Evolutionary conservation across 2,797 vertebrate genomes (phyloP).

Genomic region (Siniperca undulata): DNA sequence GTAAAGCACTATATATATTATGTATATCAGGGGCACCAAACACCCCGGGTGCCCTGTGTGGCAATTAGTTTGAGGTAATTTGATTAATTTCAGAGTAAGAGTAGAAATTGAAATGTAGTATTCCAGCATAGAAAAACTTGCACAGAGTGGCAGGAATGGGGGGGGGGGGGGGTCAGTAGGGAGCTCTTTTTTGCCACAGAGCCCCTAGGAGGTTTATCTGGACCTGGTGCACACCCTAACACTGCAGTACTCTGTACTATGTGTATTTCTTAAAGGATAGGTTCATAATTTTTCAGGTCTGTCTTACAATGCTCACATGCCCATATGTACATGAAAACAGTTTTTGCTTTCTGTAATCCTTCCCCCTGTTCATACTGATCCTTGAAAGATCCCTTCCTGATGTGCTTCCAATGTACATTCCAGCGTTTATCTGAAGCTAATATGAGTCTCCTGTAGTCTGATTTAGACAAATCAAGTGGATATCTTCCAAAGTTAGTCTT

Average conservation of each 20-base stretch:
- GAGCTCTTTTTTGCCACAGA: too few species aligned
- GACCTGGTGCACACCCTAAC: neutral
- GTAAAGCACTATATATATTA: too few species aligned
- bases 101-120: too few species aligned
- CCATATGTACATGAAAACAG: neutral
- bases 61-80: too few species aligned
- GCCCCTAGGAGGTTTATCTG: neutral
- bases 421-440: neutral
- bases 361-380: neutral
- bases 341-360: neutral
- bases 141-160: too few species aligned
- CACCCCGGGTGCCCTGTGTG: too few species aligned
- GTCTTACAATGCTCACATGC: neutral
- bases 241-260: neutral
- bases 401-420: neutral
- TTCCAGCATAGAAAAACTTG: too few species aligned
- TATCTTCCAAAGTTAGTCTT: neutral
- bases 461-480: neutral
- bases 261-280: neutral
- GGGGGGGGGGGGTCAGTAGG: rapidly evolving
- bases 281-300: neutral
- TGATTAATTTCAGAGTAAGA: too few species aligned
- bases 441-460: neutral
- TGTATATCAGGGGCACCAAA: too few species aligned
- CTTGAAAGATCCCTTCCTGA: neutral